These are phyloP conservation scores for Brachionus rotundiformis DNA, from an alignment of 1,140 invertebrate genomes.

Conservation along the genomic window DNA sequence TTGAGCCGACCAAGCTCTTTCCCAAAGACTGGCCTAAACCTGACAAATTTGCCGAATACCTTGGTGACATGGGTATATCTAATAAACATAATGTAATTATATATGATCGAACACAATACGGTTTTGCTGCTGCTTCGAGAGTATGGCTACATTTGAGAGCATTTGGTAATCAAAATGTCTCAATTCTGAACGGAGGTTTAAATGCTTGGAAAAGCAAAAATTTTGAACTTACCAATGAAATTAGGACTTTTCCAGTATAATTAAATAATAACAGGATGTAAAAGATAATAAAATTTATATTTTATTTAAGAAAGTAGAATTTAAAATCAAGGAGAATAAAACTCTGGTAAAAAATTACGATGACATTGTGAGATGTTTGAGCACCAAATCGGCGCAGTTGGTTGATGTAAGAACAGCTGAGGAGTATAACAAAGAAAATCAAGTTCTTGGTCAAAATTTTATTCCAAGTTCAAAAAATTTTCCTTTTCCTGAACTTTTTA, in stretches of 20 bases:
- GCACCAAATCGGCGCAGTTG: background rate
- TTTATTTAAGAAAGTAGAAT: constrained; percentile 4
- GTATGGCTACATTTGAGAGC: constrained; percentile 56
- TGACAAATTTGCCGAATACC: constrained; percentile 54
- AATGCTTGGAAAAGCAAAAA: constrained; percentile 53
- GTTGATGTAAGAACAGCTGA: constrained; percentile 5
- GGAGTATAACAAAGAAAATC: background rate
- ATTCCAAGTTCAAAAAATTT: constrained; percentile 40
- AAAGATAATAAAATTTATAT: background rate
- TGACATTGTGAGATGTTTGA: background rate
- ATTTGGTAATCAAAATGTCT: constrained; percentile 54
- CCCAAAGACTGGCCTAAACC: constrained; percentile 54
- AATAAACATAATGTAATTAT: constrained; percentile 54
- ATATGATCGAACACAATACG: constrained; percentile 53
- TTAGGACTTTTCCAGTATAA: constrained; percentile 1
- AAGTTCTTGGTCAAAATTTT: background rate
- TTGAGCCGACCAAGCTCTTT: constrained; percentile 22
- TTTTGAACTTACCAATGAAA: background rate
- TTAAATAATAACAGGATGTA: background rate
- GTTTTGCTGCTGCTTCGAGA: constrained; percentile 54
- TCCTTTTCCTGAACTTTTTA: constrained; percentile 43
- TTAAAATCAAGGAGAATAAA: constrained; percentile 40
- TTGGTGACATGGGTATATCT: constrained; percentile 53
- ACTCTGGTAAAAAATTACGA: constrained; percentile 9
- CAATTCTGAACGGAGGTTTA: constrained; percentile 55